Conservation (phyloP, 2,797 vertebrate species). For the Manis crassicaudata region DNA sequence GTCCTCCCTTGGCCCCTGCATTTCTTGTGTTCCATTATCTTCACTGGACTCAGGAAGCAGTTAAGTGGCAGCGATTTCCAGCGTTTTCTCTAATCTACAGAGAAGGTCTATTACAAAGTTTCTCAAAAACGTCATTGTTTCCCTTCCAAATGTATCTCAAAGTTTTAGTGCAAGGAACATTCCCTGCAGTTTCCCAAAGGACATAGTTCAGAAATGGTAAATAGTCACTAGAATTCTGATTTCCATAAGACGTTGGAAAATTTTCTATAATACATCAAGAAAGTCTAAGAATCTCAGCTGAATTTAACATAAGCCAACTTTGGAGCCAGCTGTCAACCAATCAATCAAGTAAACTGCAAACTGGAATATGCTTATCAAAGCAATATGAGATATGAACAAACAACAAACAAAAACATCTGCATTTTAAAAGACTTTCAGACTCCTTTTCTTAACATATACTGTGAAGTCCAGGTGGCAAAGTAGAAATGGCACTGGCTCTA, state of each 20-base stretch:
- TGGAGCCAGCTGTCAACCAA: background rate
- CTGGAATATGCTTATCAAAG: background rate
- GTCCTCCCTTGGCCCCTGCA: background rate
- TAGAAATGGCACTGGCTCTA: background rate
- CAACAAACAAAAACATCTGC: background rate
- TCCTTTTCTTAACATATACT: background rate
- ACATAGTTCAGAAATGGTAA: background rate
- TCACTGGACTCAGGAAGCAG: background rate
- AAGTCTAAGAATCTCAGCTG: background rate
- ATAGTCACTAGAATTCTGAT: background rate
- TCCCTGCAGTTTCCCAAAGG: background rate
- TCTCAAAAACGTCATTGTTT: background rate
- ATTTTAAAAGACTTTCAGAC: background rate
- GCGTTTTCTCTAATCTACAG: background rate
- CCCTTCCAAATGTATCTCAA: background rate
- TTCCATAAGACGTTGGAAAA: background rate
- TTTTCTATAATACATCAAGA: background rate
- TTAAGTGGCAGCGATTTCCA: background rate
- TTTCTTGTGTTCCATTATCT: background rate
- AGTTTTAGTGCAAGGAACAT: background rate
- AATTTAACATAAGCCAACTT: background rate
- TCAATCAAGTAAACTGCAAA: background rate
- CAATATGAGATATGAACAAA: background rate
- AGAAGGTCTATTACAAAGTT: background rate
- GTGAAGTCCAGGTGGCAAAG: background rate